These are phyloP conservation scores for Hedya salicella DNA, from an alignment of 2,888 invertebrate genomes.

Conservation along the genomic window DNA sequence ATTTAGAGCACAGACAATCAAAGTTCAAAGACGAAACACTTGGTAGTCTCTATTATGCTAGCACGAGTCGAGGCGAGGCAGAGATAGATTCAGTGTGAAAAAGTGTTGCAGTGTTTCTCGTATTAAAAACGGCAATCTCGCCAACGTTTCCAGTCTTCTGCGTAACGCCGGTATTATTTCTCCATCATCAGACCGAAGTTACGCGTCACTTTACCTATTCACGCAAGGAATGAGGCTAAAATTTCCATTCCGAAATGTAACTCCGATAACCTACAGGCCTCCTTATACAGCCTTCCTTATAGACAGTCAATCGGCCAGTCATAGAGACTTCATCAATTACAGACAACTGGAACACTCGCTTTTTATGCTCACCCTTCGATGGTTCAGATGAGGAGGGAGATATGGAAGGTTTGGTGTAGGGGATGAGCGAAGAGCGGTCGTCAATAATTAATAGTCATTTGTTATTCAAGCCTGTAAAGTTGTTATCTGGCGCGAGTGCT, in stretches of 20 bases:
- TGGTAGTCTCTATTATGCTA: too few species aligned
- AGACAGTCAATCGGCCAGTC: slow-evolving; percentile 18
- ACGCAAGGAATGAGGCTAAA: slow-evolving; percentile 25
- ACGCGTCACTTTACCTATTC: slow-evolving; percentile 5
- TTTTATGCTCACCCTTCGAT: slow-evolving; percentile 43
- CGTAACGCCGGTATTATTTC: too few species aligned
- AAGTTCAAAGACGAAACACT: too few species aligned
- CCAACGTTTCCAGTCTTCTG: too few species aligned
- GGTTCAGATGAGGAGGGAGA: slow-evolving; percentile 41
- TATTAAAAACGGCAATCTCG: too few species aligned
- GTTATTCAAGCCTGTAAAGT: too few species aligned
- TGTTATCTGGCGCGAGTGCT: not conserved
- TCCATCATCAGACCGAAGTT: too few species aligned
- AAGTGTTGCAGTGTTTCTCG: too few species aligned
- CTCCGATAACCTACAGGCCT: slow-evolving; percentile 34
- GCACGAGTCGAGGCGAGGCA: too few species aligned
- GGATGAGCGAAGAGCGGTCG: not conserved
- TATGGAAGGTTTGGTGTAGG: slow-evolving; percentile 1
- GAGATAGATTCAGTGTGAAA: too few species aligned
- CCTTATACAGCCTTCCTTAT: too few species aligned
- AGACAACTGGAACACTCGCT: slow-evolving; percentile 31
- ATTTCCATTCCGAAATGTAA: slow-evolving; percentile 29
- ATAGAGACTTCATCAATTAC: slow-evolving; percentile 42
- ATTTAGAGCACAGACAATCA: too few species aligned
- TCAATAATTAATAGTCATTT: not conserved